Conservation (phyloP, 2,888 invertebrate genomes). For the Terebella lapidaria region DNA sequence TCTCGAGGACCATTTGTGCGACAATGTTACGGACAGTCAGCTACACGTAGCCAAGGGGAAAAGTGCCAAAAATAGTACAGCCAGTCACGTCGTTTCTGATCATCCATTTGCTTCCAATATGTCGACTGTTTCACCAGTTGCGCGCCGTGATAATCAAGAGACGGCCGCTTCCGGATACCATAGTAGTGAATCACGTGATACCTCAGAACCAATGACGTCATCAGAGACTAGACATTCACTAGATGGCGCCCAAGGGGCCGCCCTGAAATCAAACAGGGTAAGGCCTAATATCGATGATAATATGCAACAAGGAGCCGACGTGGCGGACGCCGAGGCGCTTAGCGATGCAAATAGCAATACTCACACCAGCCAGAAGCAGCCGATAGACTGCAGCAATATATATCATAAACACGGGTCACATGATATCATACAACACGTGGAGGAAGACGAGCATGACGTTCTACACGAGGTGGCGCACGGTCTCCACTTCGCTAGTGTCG, state of each 20-base stretch:
- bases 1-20: not conserved
- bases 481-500: slow-evolving; percentile 29
- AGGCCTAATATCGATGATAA: too few species aligned
- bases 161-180: not conserved
- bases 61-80: not conserved
- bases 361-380: too few species aligned
- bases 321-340: not conserved
- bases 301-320: too few species aligned
- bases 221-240: not conserved
- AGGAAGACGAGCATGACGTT: slow-evolving; percentile 20
- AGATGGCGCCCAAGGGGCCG: too few species aligned
- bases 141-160: too few species aligned
- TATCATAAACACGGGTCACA: not conserved
- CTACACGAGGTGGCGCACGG: slow-evolving; percentile 27
- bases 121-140: too few species aligned
- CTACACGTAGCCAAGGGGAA: not conserved
- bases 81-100: too few species aligned
- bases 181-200: not conserved
- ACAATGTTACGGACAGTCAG: not conserved
- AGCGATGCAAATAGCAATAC: not conserved
- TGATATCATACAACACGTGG: slow-evolving; percentile 1
- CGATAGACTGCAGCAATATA: not conserved
- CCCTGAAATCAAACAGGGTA: not conserved
- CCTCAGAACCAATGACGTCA: not conserved
- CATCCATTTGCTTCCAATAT: too few species aligned